A percentile compares a stretch with the other conserved stretches of the same genome.
Conservation (phyloP, 2,888 invertebrate species). For the Caenorhabditis japonica region DNA sequence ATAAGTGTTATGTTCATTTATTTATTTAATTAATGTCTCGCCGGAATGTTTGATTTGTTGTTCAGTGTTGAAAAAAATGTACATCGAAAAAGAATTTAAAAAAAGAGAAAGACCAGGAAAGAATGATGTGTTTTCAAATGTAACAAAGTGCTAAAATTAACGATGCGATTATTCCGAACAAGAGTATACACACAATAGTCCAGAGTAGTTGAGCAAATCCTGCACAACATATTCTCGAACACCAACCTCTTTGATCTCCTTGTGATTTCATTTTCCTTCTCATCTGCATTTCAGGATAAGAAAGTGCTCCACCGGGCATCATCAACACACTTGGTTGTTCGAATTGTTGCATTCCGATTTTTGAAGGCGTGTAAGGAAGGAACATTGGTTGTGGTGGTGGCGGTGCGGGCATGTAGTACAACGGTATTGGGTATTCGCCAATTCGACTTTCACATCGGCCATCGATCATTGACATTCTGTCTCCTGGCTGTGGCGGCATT, state of each 20-base stretch:
- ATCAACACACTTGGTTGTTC: conserved; percentile 40
- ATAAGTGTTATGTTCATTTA: too few species aligned
- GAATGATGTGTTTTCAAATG: conserved; percentile 31
- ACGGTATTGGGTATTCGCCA: conserved; percentile 37
- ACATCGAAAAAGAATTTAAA: too few species aligned
- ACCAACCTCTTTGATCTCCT: conserved; percentile 23
- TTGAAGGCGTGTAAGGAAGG: conserved; percentile 24
- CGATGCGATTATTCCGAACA: conserved; percentile 61
- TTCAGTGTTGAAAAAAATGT: conserved; percentile 28
- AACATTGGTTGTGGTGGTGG: conserved; percentile 47
- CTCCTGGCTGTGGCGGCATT: conserved; percentile 40
- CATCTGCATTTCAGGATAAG: conserved; percentile 29
- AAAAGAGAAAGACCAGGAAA: not conserved
- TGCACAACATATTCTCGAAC: conserved; percentile 63
- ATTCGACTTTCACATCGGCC: conserved; percentile 44
- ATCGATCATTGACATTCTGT: conserved; percentile 39
- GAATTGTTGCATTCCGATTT: conserved; percentile 36
- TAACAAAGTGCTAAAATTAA: conserved; percentile 62
- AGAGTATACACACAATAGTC: conserved; percentile 63
- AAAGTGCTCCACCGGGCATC: conserved; percentile 23
- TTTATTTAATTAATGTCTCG: conserved; percentile 12
- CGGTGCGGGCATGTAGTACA: conserved; percentile 42
- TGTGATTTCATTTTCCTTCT: conserved; percentile 38
- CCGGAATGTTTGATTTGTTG: conserved; percentile 46
- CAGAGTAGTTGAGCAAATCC: conserved; percentile 68